Percentiles rank a stretch among this genome's conserved stretches.
phyloP scores from a whole-genome alignment of 2,888 invertebrate species.

The Epinotia bilunana region DNA sequence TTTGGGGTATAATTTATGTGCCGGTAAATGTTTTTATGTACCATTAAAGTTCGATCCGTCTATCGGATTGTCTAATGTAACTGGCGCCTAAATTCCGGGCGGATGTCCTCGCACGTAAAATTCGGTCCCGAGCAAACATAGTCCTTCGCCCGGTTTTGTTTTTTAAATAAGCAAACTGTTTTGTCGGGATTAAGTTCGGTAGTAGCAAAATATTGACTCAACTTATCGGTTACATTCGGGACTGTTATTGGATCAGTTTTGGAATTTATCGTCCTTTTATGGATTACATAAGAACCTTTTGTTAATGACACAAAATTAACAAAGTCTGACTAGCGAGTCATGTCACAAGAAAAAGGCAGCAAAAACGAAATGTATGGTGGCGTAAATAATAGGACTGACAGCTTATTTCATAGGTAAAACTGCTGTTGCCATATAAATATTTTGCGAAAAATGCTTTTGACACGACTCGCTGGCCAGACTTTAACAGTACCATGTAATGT shows the following conservation, averaged over 20 bases:
- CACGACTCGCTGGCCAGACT: no score
- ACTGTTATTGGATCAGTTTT: conserved; percentile 30
- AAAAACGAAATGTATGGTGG: no score
- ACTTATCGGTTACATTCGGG: conserved; percentile 38
- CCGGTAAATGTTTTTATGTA: conserved; percentile 80
- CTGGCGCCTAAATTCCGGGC: conserved; percentile 79
- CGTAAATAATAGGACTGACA: no score
- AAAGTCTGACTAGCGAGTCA: not conserved
- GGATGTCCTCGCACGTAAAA: conserved; percentile 77
- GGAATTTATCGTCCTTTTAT: conserved; percentile 13
- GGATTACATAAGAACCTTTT: not conserved
- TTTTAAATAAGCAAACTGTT: conserved; percentile 78
- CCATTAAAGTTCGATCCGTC: conserved; percentile 77
- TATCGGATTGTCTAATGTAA: conserved; percentile 79
- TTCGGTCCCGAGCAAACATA: conserved; percentile 76
- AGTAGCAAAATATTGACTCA: conserved; percentile 65
- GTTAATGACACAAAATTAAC: not conserved
- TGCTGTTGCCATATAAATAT: no score
- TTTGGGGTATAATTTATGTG: conserved; percentile 80
- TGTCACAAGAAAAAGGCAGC: no score
- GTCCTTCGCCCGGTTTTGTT: conserved; percentile 63
- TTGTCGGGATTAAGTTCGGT: conserved; percentile 68
- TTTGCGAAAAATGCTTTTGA: no score
- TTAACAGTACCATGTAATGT: no score
- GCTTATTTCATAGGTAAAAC: no score